Percentiles rank a stretch among this genome's conserved stretches.
These are phyloP conservation scores for Rhabdophis nuchalis DNA, from an alignment of 2,797 vertebrate species.

Conservation along the genomic window DNA sequence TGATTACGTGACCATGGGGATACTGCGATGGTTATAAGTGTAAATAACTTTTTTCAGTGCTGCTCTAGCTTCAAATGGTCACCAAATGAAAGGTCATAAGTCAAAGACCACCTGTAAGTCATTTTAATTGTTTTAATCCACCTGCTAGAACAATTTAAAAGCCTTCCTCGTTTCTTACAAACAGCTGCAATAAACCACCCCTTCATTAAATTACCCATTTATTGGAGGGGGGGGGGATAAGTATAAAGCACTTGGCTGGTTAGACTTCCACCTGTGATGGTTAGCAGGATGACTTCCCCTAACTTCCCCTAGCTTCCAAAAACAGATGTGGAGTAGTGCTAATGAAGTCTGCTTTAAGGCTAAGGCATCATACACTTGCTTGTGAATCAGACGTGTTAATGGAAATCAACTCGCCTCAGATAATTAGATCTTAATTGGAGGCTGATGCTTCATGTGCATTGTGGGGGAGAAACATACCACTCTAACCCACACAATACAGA, in stretches of 20 bases:
- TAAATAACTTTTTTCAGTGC: not conserved
- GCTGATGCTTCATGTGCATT: slow-evolving; percentile 22
- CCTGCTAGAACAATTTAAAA: not conserved
- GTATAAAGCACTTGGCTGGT: not conserved
- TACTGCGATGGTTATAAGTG: not conserved
- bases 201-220: not conserved
- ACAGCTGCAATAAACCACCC: not conserved
- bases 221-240: not conserved
- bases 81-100: not conserved
- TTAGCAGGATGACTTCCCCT: slow-evolving; percentile 11
- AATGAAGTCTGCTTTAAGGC: slow-evolving; percentile 32
- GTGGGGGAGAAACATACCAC: not conserved
- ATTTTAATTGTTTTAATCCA: not conserved
- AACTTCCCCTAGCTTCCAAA: slow-evolving; percentile 5
- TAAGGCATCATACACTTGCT: slow-evolving; percentile 10
- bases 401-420: slow-evolving; percentile 50
- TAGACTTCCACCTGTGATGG: not conserved
- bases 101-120: not conserved
- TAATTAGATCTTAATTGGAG: slow-evolving; percentile 54
- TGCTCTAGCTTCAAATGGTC: not conserved
- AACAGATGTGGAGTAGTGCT: slow-evolving; percentile 21
- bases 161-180: not conserved
- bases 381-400: slow-evolving; percentile 60
- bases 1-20: not conserved
- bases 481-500: not conserved